Conservation (phyloP, 92 coral and sea anemone genomes). For the Metridium senile region DNA sequence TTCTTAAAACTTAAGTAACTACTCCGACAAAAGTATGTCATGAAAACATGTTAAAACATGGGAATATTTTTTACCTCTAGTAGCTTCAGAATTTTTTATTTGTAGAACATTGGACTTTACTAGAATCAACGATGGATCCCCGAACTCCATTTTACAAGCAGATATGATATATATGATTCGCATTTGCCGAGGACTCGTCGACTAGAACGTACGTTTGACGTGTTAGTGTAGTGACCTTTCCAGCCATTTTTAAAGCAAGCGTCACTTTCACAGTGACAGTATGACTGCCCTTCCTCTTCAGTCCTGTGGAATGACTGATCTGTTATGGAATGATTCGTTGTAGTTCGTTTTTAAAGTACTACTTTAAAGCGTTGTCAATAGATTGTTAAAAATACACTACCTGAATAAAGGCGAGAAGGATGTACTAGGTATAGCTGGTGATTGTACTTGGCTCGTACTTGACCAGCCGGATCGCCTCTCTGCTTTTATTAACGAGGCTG, state of each 20-base stretch:
- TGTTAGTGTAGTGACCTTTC: not conserved
- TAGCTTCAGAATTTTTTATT: constrained; percentile 45
- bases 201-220: constrained; percentile 8
- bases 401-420: constrained; percentile 20
- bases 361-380: too few species aligned
- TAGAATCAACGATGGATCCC: constrained; percentile 19
- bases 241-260: not conserved
- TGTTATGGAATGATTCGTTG: not conserved
- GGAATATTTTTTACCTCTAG: constrained; percentile 37
- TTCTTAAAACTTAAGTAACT: too few species aligned
- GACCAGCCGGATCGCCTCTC: not conserved
- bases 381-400: not conserved
- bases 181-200: constrained; percentile 25
- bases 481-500: not conserved
- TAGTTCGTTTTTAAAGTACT: not conserved
- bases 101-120: constrained; percentile 43
- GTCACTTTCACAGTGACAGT: constrained; percentile 9
- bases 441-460: not conserved
- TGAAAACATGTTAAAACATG: not conserved
- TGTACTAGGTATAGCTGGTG: not conserved
- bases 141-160: constrained; percentile 37
- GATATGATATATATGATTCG: too few species aligned
- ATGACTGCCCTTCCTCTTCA: not conserved
- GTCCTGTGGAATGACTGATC: constrained; percentile 15
- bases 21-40: not conserved